phyloP scores from a whole-genome alignment of 2,888 invertebrate species.

The Diarsia rubi region DNA sequence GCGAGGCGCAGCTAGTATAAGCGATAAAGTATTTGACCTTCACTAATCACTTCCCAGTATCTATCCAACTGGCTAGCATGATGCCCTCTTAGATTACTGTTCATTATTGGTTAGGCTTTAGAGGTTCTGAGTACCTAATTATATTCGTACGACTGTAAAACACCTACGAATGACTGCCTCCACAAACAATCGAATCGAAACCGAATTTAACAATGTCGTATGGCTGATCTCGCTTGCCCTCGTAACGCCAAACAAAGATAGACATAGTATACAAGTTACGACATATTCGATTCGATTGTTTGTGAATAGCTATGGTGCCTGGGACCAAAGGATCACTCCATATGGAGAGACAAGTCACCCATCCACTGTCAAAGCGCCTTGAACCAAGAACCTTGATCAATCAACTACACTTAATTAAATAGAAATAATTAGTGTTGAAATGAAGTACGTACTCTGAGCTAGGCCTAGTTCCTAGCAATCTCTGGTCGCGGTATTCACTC shows the following conservation, averaged over 20 bases:
- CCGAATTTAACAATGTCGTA: too few species aligned
- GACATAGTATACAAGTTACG: too few species aligned
- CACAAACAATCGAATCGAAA: too few species aligned
- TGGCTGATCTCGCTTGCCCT: too few species aligned
- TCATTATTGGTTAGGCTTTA: background rate
- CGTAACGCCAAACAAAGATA: too few species aligned
- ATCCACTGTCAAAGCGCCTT: background rate
- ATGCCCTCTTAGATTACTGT: background rate
- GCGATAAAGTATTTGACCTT: background rate
- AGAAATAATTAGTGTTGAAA: slow-evolving; percentile 2
- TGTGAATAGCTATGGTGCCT: too few species aligned
- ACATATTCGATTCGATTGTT: too few species aligned
- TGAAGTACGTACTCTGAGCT: slow-evolving; percentile 24
- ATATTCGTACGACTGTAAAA: too few species aligned
- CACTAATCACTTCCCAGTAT: background rate
- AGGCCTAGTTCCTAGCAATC: background rate
- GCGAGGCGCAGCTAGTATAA: background rate
- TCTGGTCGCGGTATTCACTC: slow-evolving; percentile 33
- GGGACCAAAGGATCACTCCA: background rate
- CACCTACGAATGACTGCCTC: too few species aligned
- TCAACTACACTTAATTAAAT: background rate
- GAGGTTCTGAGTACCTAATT: background rate
- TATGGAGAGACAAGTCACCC: background rate
- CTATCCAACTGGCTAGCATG: background rate
- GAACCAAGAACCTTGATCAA: background rate